Base-by-base conservation (phyloP, 2,113 vertebrate genomes). In the Morone chrysops region DNA sequence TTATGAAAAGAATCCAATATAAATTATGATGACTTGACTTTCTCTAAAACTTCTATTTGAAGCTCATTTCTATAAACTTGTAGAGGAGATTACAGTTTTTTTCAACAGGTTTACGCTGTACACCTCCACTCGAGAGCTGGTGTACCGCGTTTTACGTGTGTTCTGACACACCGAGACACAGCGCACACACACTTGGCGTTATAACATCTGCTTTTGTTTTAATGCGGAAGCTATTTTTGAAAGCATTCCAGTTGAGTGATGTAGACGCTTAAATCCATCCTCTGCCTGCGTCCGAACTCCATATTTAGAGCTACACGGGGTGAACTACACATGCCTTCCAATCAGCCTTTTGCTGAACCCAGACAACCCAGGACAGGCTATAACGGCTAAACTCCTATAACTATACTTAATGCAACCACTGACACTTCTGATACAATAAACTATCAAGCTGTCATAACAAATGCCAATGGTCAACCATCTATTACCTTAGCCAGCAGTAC, bases 221-320 rank as follows among this genome's bases (percentile, higher is more conserved):
- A 93, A 94, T 93, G 91, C 60, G 66, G 92, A 94, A 93, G 92
- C 95, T 95, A 96, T 96, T 96, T 96, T 92, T 92, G 94, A 95
- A 91, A 94, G 92, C 95, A 96, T 96, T 96, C 95, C 94, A 93
- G 88, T 83, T 71, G 83, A 90, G 89, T 96, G 95, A 96, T 94
- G 94, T 90, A 88, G 86, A 82, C 48, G 76, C 86, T 90, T 89
- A 72, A 90, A 93, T 95, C 86, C 86, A 91, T 93, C 88, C 87
- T 43, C 85, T 62, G 88, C 87, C 93, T 90, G 87, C 76, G 80
- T 91, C 81, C 88, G 81, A 92, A 85, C 91, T 93, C 95, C 95
- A 94, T 96, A 96, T 96, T 96, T 95, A 96, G 95, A 93, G 91
- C 85, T 91, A 70, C 83, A 79, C 80, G 3, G 91, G 81, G 91